Evolutionary conservation across 2,113 vertebrate species (phyloP), one percentile per base, ranked within the genome.

Genomic region (Rhabdornis inornatus): DNA sequence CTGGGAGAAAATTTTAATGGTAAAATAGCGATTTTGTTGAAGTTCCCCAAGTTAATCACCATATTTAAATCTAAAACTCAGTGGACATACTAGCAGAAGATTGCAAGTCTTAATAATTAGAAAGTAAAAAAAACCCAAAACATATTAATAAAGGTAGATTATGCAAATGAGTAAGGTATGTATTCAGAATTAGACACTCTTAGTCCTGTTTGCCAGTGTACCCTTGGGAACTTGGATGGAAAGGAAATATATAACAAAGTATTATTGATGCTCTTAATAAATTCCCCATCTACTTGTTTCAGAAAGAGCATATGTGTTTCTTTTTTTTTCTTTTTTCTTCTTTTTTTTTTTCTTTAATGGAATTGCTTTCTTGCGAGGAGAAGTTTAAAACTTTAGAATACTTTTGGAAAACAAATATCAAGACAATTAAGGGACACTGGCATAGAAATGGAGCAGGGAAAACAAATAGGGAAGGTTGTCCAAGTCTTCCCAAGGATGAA

Each of bases 341-440:
- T 9, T 8, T 16, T 13, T 8, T 25, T 52, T 8, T 11, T 15
- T 15, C 10, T 25, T 6, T 0, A 39, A 28, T 56, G 4, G 13
- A 4, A 27, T 7, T 23, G 8, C 10, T 39, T 69, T 45, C 5
- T 14, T 65, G 9, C 28, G n/a, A 60, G 24, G 4, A 47, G 14
- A 87, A 68, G 30, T 64, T 18, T 52, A 52, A 33, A 44, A 33
- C 4, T 45, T 64, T 20, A 82, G 25, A 47, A 35, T 8, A 27
- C 6, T 35, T 44, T 65, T 84, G 56, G 21, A 45, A 56, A 89
- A 50, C 12, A 75, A 75, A 59, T 33, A 25, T 40, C 42, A 75
- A 15, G 10, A 10, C 79, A 70, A 63, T 18, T 55, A 85, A 71
- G 15, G 20, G 60, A 37, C 8, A 7, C 11, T 49, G 28, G 2